Conservation (phyloP, 2,888 invertebrate genomes). For the Malthinus seriepunctatus region DNA sequence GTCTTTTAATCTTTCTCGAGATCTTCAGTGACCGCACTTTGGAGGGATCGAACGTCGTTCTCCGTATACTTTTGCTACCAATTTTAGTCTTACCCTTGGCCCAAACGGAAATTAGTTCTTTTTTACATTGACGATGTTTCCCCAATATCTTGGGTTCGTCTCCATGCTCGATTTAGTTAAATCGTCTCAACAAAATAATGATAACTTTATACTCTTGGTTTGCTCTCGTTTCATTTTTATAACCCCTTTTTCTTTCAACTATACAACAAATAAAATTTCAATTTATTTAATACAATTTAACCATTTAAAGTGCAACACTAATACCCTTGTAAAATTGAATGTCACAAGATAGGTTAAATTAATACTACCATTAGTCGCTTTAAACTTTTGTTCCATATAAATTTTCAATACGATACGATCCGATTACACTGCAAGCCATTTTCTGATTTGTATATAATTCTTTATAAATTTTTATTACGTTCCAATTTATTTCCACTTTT, state of each 20-base stretch:
- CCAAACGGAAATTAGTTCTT: constrained; percentile 53
- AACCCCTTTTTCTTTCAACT: neutral
- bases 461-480: constrained; percentile 15
- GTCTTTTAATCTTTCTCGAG: constrained; percentile 46
- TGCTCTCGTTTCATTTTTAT: constrained; percentile 19
- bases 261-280: neutral
- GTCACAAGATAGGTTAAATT: constrained; percentile 16
- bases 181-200: constrained; percentile 44
- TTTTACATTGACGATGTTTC: constrained; percentile 50
- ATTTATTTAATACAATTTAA: neutral
- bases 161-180: constrained; percentile 49
- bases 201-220: constrained; percentile 34
- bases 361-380: constrained; percentile 22
- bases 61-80: constrained; percentile 44
- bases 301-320: constrained; percentile 20
- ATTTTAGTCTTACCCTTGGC: constrained; percentile 48
- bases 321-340: constrained; percentile 26
- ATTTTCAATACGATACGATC: constrained; percentile 19
- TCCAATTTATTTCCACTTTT: constrained; percentile 1
- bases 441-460: constrained; percentile 25
- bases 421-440: constrained; percentile 21
- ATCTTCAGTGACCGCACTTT: constrained; percentile 49
- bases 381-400: constrained; percentile 21
- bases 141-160: constrained; percentile 47
- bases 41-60: constrained; percentile 42